phyloP scores from a whole-genome alignment of 2,888 invertebrate genomes.

The Embidobia sp. region DNA sequence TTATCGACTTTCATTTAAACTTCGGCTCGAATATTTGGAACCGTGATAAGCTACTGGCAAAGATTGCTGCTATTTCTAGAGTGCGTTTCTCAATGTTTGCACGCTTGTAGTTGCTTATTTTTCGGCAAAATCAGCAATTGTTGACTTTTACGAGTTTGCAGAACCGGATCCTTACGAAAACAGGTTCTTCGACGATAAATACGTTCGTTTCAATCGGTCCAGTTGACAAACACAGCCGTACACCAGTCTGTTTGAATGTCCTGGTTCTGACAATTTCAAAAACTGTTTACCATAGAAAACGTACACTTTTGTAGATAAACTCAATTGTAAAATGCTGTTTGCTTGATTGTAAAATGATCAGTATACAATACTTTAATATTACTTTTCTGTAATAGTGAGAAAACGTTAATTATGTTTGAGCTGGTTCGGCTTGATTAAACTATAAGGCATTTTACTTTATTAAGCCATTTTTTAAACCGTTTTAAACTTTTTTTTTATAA shows the following conservation, averaged over 20 bases:
- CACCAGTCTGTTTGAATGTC: constrained; percentile 40
- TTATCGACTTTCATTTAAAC: no score
- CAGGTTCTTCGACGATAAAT: constrained; percentile 51
- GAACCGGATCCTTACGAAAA: constrained; percentile 60
- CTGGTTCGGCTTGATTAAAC: no score
- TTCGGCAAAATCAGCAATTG: constrained; percentile 56
- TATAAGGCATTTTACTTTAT: no score
- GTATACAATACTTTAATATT: no score
- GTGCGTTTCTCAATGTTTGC: constrained; percentile 2
- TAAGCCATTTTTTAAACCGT: no score
- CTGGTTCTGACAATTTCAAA: constrained; percentile 38
- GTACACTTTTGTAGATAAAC: constrained; percentile 18
- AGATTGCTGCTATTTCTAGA: not conserved
- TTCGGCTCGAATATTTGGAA: no score
- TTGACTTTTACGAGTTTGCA: constrained; percentile 59
- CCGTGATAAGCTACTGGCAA: not conserved
- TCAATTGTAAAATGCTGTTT: constrained; percentile 11
- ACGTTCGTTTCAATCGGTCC: constrained; percentile 51
- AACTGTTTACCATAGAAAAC: constrained; percentile 22
- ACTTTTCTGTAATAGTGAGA: no score
- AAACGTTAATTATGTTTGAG: no score
- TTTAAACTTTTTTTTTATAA: no score
- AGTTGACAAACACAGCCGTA: constrained; percentile 55
- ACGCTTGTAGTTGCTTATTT: constrained; percentile 26
- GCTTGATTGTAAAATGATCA: not conserved